These are phyloP conservation scores for Hassar affinis DNA, from an alignment of 2,113 vertebrate species.

Conservation along the genomic window DNA sequence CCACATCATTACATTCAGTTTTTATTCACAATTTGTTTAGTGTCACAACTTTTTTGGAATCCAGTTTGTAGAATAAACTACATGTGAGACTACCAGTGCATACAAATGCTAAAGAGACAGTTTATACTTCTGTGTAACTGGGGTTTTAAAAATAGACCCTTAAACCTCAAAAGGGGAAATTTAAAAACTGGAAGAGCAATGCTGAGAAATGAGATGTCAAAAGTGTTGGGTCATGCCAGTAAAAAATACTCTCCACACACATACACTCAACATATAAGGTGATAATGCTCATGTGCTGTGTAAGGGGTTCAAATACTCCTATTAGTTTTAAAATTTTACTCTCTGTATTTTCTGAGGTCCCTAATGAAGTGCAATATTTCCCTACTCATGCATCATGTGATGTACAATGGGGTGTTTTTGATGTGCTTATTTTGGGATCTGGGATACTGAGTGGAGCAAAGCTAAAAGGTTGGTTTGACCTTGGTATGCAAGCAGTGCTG, in stretches of 20 bases:
- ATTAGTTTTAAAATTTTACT: slow-evolving; percentile 30
- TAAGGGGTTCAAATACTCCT: too few relatives aligned
- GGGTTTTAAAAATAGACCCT: not conserved
- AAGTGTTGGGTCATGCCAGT: not conserved
- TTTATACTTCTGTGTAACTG: not conserved
- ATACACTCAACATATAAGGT: not conserved
- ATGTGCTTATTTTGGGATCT: slow-evolving; percentile 61
- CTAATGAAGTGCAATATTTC: slow-evolving; percentile 34
- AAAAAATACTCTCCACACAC: not conserved
- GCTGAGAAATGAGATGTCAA: slow-evolving; percentile 11
- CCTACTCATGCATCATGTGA: slow-evolving; percentile 43
- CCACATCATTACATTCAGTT: too few relatives aligned
- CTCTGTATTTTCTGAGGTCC: slow-evolving; percentile 35
- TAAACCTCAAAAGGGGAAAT: not conserved
- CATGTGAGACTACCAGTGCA: not conserved
- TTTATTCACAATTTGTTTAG: too few relatives aligned
- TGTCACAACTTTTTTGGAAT: too few relatives aligned
- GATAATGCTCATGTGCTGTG: not conserved
- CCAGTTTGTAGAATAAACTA: not conserved
- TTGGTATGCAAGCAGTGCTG: slow-evolving; percentile 48
- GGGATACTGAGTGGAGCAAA: slow-evolving; percentile 26
- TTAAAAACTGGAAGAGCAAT: not conserved
- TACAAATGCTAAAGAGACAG: not conserved
- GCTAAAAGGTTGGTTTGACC: slow-evolving; percentile 38
- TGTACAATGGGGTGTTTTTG: slow-evolving; percentile 53